Evolutionary conservation across 2,888 invertebrate genomes (phyloP), one percentile per base, ranked within the genome.

Genomic region (Ophion slaviceki): DNA sequence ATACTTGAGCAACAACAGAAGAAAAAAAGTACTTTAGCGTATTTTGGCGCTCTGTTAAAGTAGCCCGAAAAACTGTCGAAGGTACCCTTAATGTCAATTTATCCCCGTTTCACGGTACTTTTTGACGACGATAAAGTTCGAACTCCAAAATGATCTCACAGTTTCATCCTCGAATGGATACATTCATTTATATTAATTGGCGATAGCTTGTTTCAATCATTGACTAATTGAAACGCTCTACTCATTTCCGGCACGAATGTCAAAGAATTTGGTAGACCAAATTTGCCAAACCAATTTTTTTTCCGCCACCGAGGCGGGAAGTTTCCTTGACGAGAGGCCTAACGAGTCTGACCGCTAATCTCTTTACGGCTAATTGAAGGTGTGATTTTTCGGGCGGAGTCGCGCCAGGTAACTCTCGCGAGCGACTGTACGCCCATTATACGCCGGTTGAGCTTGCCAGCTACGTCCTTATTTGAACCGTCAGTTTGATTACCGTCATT

Each of bases 391-490:
- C 79, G 64, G 76, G 68, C 67, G 80, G 68, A 68, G 75, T 59
- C 80, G 20, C 68, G 53, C 62, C 64, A 71, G 76, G 57, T 80
- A 74, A 83, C 78, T 83, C 84, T 86, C 84, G 67, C 80, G 78
- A 45, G 28, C 61, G 80, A 85, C 85, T 86, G 79, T 87, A 86
- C 86, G 80, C 77, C 83, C 81, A 82, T 83, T 79, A 80, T 80
- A 20, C 64, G 53, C 82, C 66, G 32, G 36, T 53, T 67, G 77
- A 84, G 83, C 85, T 82, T 68, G 67, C 79, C 64, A 40, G 72
- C 82, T 71, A 81, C 86, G 87, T 88, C 86, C 86, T 87, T 87
- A 87, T 87, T 88, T 82, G 87, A 87, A 81, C 80, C 88, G 82
- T 84, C 87, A 80, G 66, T 88, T 86, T 84, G 86, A 88, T 86